These are phyloP conservation scores for Trachymyrmex septentrionalis DNA, from an alignment of 1,140 invertebrate genomes.

Conservation along the genomic window DNA sequence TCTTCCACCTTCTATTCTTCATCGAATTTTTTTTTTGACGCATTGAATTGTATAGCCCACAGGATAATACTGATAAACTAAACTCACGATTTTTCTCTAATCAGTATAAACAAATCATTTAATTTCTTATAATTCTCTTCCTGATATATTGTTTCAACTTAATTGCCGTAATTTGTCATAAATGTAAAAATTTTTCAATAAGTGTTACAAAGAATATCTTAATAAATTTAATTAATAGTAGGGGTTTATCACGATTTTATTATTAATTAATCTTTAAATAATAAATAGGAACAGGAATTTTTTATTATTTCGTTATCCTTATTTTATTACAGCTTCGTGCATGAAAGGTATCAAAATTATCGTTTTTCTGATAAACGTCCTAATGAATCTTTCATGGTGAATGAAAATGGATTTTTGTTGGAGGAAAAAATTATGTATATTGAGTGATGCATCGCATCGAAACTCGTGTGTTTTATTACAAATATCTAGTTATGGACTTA, in stretches of 20 bases:
- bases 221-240: neutral
- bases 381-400: conserved; percentile 46
- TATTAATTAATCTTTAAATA: neutral
- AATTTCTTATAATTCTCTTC: neutral
- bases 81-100: neutral
- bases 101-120: neutral
- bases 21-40: neutral
- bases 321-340: neutral
- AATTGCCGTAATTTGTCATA: neutral
- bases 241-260: neutral
- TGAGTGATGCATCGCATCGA: conserved; percentile 34
- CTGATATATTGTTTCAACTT: neutral
- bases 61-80: conserved; percentile 36
- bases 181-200: conserved; percentile 8
- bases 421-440: conserved; percentile 10
- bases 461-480: conserved; percentile 29
- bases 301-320: neutral
- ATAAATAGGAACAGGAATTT: neutral
- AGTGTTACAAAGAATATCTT: neutral
- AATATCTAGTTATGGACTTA: conserved; percentile 9
- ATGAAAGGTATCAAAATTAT: conserved; percentile 21
- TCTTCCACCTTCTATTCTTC: conserved; percentile 27
- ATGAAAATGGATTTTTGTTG: conserved; percentile 38
- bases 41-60: neutral
- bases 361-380: conserved; percentile 10